Evolutionary conservation across 2,797 vertebrate genomes (phyloP), one percentile per base, ranked within the genome.

Genomic region (Gymnothorax javanicus): DNA sequence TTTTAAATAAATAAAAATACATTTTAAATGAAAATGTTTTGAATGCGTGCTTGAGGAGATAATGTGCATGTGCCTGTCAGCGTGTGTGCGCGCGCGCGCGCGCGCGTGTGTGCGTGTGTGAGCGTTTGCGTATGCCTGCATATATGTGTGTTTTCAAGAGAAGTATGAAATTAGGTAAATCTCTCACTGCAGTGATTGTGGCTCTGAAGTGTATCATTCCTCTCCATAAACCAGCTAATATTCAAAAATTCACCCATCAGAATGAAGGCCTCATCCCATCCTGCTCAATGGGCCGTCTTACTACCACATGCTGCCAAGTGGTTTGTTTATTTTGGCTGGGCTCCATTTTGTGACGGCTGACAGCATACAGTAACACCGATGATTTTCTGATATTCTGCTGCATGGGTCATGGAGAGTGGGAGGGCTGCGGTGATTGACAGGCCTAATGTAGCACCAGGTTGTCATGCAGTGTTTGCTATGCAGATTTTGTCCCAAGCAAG

Each of bases 301-400:
- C 9, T 15, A 73, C 8, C 9, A 5, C 69, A 15, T 15, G 27
- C 69, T 12, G 69, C 69, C n/a, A 15, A 43, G 27, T 17, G 33
- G 23, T 43, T 43, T 75, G 75, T 79, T 79, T 79, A 79, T 50
- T 52, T 79, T 79, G 75, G 75, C 75, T 52, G 75, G 75, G 17
- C 13, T 75, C 71, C 71, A 75, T 75, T 43, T 43, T 25, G 71
- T 75, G 71, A 33, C 71, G 4, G 25, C 71, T 75, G 33, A 43
- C 13, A 43, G 9, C 71, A 79, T 79, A 23, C 64, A 15, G 64
- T 69, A 43, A 79, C 75, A 3, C 75, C 2, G 71, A 25, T 73
- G 71, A 73, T 33, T 54, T 20, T 50, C 3, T 20, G 6, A 52
- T 54, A 4, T 79, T 43, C 6, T 7, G 25, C 11, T 13, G 33